Evolutionary conservation across 2,113 vertebrate genomes (phyloP).

Genomic region (Spheniscus mendiculus): DNA sequence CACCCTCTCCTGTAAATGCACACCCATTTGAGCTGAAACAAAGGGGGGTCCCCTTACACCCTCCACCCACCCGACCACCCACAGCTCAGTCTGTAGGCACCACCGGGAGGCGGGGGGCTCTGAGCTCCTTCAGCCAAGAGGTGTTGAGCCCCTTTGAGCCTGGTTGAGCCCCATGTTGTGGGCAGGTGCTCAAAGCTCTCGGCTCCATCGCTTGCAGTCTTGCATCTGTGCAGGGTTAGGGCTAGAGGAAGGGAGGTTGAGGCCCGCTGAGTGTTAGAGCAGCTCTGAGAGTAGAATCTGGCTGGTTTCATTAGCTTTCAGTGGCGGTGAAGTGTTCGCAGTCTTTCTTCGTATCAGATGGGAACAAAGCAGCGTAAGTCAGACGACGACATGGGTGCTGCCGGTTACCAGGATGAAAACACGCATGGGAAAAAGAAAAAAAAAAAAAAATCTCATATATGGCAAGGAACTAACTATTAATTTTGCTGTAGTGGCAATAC

Average conservation of each 20-base stretch:
- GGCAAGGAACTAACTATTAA: background rate
- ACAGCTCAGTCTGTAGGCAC: background rate
- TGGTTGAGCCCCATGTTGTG: accelerated
- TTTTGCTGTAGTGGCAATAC: background rate
- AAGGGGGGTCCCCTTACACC: background rate
- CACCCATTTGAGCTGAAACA: background rate
- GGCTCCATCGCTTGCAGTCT: background rate
- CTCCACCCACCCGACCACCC: background rate
- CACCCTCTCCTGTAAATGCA: background rate
- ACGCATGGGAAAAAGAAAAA: background rate
- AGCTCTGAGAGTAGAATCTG: background rate
- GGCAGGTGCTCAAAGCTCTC: background rate
- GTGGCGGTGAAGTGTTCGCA: background rate
- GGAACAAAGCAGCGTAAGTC: background rate
- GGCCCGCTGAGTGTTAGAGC: accelerated
- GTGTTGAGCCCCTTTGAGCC: background rate
- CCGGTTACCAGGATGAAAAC: conserved; percentile 30
- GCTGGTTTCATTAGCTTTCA: background rate
- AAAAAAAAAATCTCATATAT: background rate
- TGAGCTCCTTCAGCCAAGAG: background rate
- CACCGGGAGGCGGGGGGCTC: accelerated
- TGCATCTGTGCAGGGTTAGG: background rate
- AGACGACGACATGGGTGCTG: background rate
- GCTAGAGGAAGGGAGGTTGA: background rate
- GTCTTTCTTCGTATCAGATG: background rate